Conservation (phyloP, 1,140 invertebrate genomes). For the Scaptomyza hsui region DNA sequence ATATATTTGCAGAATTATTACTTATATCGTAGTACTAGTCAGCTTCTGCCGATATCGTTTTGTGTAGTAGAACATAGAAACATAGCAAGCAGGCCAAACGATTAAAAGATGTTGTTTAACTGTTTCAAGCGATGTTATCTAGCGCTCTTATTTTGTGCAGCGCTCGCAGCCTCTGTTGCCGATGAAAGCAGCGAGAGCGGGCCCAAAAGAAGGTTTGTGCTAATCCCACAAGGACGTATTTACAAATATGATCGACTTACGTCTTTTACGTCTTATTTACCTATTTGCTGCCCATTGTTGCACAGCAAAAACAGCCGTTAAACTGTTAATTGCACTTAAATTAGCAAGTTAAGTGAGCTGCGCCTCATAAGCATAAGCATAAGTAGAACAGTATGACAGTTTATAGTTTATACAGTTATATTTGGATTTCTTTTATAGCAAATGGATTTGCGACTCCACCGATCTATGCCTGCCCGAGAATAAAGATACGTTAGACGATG, state of each 20-base stretch:
- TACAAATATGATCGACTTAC: too few relatives aligned
- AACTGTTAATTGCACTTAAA: background rate
- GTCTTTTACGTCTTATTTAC: too few relatives aligned
- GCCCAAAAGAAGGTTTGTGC: slow-evolving; percentile 52
- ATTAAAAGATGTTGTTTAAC: slow-evolving; percentile 26
- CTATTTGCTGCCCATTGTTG: too few relatives aligned
- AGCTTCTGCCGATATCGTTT: background rate
- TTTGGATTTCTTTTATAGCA: slow-evolving; percentile 17
- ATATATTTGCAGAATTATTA: background rate
- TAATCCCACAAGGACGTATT: background rate
- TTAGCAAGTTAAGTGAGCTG: background rate
- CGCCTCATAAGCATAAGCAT: background rate
- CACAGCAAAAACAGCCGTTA: background rate
- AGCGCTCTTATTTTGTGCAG: slow-evolving; percentile 35
- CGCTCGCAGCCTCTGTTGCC: slow-evolving; percentile 18
- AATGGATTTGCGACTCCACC: slow-evolving; percentile 57
- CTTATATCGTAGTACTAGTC: too few relatives aligned
- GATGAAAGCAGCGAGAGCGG: slow-evolving; percentile 32
- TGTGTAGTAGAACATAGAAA: too few relatives aligned
- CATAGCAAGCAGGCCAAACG: slow-evolving; percentile 11
- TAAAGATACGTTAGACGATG: too few relatives aligned
- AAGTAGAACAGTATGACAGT: too few relatives aligned
- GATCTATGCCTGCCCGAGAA: slow-evolving; percentile 59
- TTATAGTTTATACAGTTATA: too few relatives aligned
- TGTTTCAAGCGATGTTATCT: slow-evolving; percentile 25